Base-by-base conservation (phyloP, 2,113 vertebrate genomes). In the Falco punctatus region DNA sequence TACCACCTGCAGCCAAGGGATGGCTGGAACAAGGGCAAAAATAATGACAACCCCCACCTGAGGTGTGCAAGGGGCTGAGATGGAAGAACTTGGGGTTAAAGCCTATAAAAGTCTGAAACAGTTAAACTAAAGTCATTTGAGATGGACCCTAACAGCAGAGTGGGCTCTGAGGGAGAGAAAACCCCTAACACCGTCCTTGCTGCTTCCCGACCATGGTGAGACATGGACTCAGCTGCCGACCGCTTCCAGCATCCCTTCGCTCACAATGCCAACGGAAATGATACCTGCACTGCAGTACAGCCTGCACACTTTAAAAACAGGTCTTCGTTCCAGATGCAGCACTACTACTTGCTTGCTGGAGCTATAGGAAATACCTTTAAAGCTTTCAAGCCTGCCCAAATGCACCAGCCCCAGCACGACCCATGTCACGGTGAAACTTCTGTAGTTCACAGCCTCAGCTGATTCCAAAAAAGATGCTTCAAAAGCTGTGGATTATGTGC, bases 381-480 rank as follows among this genome's bases (percentile, higher is more conserved):
- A 75, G 33, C 77, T 91, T 72, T 94, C 54, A 48, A 81, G 69
- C 20, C 54, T 13, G 26, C 69, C 88, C 82, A 20, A 42, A 51
- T 19, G 46, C 0, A 0, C 46, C 40, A 42, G 46, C 66, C 78
- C 40, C 64, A 19, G 40, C 0, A 0, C 0, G 0, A 58, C 9
- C 59, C 0, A 0, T 2, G 23, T 18, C 46, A 17, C 0, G 0
- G n/a, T 72, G 70, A 42, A 89, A 49, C 11, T 40, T 10, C 84
- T 46, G 78, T 40, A 14, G 44, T 28, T 81, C 81, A 59, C 57
- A 46, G 61, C 28, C 55, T 72, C n/a, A 11, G 7, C n/a, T 9
- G 1, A 8, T 14, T 52, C 61, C 61, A 38, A 3, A 82, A 55
- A 73, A 33, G 64, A 38, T 22, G 48, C 52, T 92, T 44, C 44